These are phyloP conservation scores for Catharus ustulatus DNA, from an alignment of 2,797 vertebrate species.

Conservation along the genomic window DNA sequence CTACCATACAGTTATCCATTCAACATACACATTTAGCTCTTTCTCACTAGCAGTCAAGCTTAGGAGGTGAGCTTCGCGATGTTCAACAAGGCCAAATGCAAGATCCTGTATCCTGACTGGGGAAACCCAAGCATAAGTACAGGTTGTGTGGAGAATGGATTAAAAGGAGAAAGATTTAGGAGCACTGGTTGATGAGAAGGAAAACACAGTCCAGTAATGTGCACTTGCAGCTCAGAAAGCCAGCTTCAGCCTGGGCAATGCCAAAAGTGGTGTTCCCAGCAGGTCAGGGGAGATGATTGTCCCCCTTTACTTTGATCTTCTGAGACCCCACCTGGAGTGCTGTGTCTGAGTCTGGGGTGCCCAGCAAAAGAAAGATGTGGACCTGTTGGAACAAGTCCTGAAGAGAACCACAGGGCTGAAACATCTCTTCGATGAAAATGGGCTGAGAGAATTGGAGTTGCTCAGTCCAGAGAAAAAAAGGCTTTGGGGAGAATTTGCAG, in stretches of 20 bases:
- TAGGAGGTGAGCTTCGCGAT: background rate
- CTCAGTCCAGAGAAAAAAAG: background rate
- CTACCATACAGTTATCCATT: background rate
- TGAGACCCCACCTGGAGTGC: background rate
- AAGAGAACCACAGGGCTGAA: background rate
- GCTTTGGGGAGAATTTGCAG: background rate
- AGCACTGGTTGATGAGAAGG: background rate
- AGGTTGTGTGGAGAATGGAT: background rate
- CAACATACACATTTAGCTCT: background rate
- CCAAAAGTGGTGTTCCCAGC: background rate
- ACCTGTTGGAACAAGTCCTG: background rate
- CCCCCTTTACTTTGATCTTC: background rate
- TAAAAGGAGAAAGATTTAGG: background rate
- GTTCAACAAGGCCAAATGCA: background rate
- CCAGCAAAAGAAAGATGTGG: background rate
- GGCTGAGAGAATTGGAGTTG: background rate
- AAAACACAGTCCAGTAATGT: background rate
- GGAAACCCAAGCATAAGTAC: background rate
- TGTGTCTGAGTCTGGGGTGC: rapidly evolving
- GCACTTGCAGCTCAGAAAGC: background rate
- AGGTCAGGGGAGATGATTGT: background rate
- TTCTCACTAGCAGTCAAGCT: background rate
- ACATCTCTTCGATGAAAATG: background rate
- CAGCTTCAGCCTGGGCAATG: background rate
- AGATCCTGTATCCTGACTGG: background rate